A percentile compares a stretch with the other conserved stretches of the same genome.
phyloP scores from a whole-genome alignment of 1,140 invertebrate species.

The Diprion similis region DNA sequence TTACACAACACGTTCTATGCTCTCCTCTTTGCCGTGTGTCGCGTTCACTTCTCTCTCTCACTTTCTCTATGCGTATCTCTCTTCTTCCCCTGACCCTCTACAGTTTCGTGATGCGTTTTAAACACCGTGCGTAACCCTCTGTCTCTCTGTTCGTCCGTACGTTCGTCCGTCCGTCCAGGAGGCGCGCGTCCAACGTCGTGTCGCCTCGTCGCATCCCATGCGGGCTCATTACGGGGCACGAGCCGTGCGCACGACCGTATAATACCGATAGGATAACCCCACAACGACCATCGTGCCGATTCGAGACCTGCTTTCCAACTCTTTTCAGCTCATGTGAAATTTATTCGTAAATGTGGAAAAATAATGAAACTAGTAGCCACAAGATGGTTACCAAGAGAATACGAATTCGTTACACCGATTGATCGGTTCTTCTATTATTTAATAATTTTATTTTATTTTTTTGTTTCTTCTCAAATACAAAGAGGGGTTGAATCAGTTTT shows the following conservation, averaged over 20 bases:
- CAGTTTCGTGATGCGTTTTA: not conserved
- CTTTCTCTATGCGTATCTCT: conserved; percentile 1
- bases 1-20: too few species aligned
- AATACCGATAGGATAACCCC: conserved; percentile 28
- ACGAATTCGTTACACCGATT: too few species aligned
- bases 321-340: too few species aligned
- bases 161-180: conserved; percentile 17
- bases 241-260: conserved; percentile 42
- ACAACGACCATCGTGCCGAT: not conserved
- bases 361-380: too few species aligned
- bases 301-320: too few species aligned
- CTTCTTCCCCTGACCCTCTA: conserved; percentile 5
- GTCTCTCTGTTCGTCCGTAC: conserved; percentile 14
- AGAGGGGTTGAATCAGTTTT: too few species aligned
- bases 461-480: too few species aligned
- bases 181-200: conserved; percentile 47
- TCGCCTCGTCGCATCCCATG: conserved; percentile 34
- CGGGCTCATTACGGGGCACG: conserved; percentile 61
- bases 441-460: too few species aligned
- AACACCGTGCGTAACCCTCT: conserved; percentile 15
- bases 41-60: conserved; percentile 9
- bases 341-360: too few species aligned
- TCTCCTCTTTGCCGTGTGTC: too few species aligned
- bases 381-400: too few species aligned
- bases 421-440: too few species aligned